phyloP scores from a whole-genome alignment of 2,113 vertebrate species.

The Dendropsophus ebraccatus region DNA sequence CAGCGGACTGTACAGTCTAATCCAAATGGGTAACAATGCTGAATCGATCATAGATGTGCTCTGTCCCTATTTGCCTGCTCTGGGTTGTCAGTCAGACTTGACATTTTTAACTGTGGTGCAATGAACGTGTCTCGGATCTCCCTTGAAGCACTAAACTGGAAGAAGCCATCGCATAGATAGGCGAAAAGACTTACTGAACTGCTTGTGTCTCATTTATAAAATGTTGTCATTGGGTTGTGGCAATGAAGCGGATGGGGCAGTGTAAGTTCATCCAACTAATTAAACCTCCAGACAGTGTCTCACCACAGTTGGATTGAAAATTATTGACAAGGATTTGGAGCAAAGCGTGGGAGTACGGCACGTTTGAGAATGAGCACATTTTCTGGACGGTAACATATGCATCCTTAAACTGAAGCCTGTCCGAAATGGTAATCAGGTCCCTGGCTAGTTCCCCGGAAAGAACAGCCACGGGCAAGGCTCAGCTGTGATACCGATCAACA shows the following conservation, averaged over 20 bases:
- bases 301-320: conserved; percentile 33
- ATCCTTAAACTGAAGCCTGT: background rate
- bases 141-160: background rate
- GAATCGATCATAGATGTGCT: background rate
- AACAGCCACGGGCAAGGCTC: conserved; percentile 30
- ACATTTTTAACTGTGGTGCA: background rate
- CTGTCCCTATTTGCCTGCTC: background rate
- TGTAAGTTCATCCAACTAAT: conserved; percentile 44
- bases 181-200: background rate
- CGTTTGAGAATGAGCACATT: conserved; percentile 24
- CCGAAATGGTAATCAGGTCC: conserved; percentile 1
- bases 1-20: background rate
- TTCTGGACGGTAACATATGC: conserved; percentile 36
- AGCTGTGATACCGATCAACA: conserved; percentile 26
- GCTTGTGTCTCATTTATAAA: conserved; percentile 16
- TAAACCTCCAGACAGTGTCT: conserved; percentile 42
- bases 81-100: background rate
- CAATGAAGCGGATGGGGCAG: background rate
- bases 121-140: background rate
- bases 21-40: background rate
- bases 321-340: conserved; percentile 29
- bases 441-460: background rate
- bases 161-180: background rate
- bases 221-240: conserved; percentile 22
- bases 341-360: conserved; percentile 1